Percentiles rank a stretch among this genome's conserved stretches.
Conservation (phyloP, 2,797 vertebrate genomes). For the Hydrophis major region DNA sequence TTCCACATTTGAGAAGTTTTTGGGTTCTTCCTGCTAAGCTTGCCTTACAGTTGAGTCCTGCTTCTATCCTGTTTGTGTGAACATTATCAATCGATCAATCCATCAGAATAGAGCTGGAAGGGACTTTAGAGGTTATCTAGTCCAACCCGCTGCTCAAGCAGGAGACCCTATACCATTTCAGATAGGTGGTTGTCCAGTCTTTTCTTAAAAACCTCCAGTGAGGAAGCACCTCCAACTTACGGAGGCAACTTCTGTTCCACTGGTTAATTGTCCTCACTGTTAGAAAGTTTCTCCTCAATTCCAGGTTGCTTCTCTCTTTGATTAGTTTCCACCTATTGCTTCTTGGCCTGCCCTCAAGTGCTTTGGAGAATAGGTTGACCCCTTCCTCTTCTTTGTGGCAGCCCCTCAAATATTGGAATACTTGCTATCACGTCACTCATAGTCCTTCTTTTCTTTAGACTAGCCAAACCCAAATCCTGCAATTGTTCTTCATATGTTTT, state of each 20-base stretch:
- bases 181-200: no score
- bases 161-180: no score
- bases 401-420: not conserved
- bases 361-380: no score
- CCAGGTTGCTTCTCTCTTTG: not conserved
- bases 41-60: no score
- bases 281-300: not conserved
- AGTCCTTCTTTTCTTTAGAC: not conserved
- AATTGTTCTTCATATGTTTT: not conserved
- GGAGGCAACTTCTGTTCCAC: not conserved
- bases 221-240: not conserved
- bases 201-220: not conserved
- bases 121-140: no score
- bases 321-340: not conserved
- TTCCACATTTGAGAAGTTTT: no score
- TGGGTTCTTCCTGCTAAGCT: no score
- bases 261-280: not conserved
- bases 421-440: not conserved
- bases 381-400: no score
- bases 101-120: no score
- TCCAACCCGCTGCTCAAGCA: no score
- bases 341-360: not conserved
- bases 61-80: no score
- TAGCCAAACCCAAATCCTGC: not conserved
- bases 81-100: no score